phyloP scores from a whole-genome alignment of 1,140 invertebrate species.

The Reticulitermes speratus region DNA sequence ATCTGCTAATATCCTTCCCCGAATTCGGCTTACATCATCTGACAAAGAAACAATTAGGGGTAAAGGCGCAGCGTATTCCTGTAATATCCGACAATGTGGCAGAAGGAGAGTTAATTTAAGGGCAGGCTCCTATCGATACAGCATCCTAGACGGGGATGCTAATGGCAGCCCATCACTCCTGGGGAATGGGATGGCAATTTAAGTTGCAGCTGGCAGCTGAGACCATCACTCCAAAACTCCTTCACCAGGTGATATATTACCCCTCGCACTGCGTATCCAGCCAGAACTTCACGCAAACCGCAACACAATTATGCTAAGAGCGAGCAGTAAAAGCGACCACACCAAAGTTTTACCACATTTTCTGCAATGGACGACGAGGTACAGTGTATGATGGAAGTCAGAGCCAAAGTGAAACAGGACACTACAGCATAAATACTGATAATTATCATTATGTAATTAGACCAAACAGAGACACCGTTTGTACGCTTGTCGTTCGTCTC shows the following conservation, averaged over 20 bases:
- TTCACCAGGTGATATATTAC: neutral
- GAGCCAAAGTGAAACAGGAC: too few species aligned
- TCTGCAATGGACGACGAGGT: too few species aligned
- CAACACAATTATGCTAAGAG: neutral
- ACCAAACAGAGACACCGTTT: too few species aligned
- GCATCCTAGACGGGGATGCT: neutral
- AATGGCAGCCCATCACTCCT: slow-evolving; percentile 1
- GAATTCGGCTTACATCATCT: too few species aligned
- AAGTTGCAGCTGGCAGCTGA: slow-evolving; percentile 7
- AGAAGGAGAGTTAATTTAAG: neutral
- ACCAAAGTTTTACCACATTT: too few species aligned
- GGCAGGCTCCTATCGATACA: neutral
- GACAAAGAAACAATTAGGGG: too few species aligned
- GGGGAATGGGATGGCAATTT: neutral
- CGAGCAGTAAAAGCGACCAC: neutral
- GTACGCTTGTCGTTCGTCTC: too few species aligned
- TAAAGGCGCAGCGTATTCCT: neutral
- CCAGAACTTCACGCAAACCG: neutral
- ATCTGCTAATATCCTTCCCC: too few species aligned
- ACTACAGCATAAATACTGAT: too few species aligned
- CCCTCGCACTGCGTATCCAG: neutral
- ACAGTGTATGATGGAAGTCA: too few species aligned
- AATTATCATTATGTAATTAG: too few species aligned
- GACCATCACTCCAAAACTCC: neutral
- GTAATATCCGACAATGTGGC: neutral